Percentiles rank a stretch among this genome's conserved stretches.
Evolutionary conservation across 2,797 vertebrate genomes (phyloP).

Genomic region (Peromyscus nudipes): DNA sequence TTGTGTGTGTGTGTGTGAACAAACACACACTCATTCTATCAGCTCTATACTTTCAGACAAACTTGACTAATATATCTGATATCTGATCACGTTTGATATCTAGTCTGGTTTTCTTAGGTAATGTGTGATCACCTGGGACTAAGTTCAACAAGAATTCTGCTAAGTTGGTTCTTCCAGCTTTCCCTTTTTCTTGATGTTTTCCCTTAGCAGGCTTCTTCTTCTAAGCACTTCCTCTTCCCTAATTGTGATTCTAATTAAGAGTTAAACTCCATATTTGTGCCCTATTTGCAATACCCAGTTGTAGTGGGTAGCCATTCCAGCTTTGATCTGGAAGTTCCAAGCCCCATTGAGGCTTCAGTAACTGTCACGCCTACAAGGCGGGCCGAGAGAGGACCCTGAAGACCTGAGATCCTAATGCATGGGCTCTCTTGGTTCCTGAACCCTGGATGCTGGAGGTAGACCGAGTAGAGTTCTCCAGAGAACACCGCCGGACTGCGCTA

Average conservation of each 20-base stretch:
- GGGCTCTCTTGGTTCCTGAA: too few relatives aligned
- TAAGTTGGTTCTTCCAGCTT: neutral
- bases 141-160: neutral
- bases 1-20: neutral
- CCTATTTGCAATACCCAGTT: neutral
- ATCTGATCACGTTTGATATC: neutral
- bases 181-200: neutral
- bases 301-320: too few relatives aligned
- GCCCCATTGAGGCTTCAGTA: too few relatives aligned
- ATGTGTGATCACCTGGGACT: neutral
- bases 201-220: neutral
- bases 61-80: neutral
- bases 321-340: too few relatives aligned
- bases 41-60: neutral
- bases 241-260: neutral
- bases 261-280: neutral
- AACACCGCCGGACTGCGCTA: too few relatives aligned
- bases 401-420: rapidly evolving
- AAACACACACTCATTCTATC: neutral
- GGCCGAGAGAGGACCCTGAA: too few relatives aligned
- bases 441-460: too few relatives aligned
- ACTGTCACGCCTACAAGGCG: too few relatives aligned
- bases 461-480: too few relatives aligned
- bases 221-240: neutral
- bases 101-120: neutral